A percentile compares a stretch with the other conserved stretches of the same genome.
phyloP scores from a whole-genome alignment of 2,888 invertebrate species.

The Lagria hirta region DNA sequence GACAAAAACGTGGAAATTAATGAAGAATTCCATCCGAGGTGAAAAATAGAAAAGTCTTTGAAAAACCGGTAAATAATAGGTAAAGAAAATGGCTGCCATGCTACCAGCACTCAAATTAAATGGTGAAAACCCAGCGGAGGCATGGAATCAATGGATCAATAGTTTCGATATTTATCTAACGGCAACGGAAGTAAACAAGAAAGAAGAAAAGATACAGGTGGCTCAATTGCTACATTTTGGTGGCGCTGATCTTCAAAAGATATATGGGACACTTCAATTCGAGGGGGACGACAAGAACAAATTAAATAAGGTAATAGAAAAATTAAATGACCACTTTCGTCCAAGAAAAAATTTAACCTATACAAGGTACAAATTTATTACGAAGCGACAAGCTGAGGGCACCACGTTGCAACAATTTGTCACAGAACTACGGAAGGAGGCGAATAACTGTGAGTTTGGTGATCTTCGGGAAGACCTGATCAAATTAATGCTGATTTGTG shows the following conservation, averaged over 20 bases:
- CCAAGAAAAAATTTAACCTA: conserved; percentile 16
- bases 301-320: conserved; percentile 19
- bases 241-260: conserved; percentile 33
- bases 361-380: conserved; percentile 14
- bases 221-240: conserved; percentile 30
- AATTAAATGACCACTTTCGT: conserved; percentile 11
- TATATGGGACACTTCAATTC: conserved; percentile 33
- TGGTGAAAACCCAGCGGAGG: conserved; percentile 26
- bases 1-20: too few relatives aligned
- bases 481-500: conserved; percentile 17
- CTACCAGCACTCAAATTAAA: conserved; percentile 1
- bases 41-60: too few relatives aligned
- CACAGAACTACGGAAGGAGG: conserved; percentile 15
- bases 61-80: too few relatives aligned
- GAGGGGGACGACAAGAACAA: conserved; percentile 28
- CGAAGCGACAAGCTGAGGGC: conserved; percentile 2
- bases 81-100: conserved; percentile 6
- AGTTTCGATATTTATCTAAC: conserved; percentile 31
- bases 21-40: too few relatives aligned
- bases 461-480: conserved; percentile 12
- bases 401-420: conserved; percentile 18
- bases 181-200: conserved; percentile 31
- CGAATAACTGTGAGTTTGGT: conserved; percentile 16
- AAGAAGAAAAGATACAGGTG: conserved; percentile 23
- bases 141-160: conserved; percentile 34